Conservation (phyloP, 2,113 vertebrate species). For the Heterotilapia buettikoferi region DNA sequence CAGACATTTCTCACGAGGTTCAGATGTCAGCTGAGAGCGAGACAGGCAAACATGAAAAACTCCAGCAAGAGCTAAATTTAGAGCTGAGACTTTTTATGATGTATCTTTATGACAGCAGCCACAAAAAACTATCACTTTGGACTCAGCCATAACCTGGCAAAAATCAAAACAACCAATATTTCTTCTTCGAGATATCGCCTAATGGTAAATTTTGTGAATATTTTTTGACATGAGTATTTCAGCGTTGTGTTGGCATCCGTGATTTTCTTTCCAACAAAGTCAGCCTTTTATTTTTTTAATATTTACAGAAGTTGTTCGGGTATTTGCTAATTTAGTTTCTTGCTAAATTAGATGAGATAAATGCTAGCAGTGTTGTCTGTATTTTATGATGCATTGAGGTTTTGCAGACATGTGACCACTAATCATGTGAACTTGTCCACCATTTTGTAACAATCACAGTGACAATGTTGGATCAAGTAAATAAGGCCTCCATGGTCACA, state of each 20-base stretch:
- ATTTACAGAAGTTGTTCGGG: not conserved
- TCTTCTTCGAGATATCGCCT: not conserved
- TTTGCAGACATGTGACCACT: not conserved
- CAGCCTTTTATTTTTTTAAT: not conserved
- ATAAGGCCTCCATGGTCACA: not conserved
- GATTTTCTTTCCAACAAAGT: not conserved
- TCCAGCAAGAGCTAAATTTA: conserved; percentile 60
- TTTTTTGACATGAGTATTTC: not conserved
- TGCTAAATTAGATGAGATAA: not conserved
- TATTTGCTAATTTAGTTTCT: not conserved
- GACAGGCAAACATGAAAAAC: conserved; percentile 74
- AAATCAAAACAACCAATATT: conserved; percentile 35
- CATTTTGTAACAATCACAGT: not conserved
- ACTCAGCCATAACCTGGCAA: conserved; percentile 31
- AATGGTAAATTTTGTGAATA: not conserved
- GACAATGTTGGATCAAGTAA: not conserved
- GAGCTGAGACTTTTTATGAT: conserved; percentile 49
- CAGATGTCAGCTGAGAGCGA: conserved; percentile 68
- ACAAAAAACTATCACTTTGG: conserved; percentile 62
- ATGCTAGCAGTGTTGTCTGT: not conserved
- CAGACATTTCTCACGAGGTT: conserved; percentile 76
- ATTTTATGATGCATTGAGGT: not conserved
- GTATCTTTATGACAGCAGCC: conserved; percentile 59
- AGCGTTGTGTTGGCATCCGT: not conserved
- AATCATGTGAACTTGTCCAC: not conserved